A percentile compares a stretch with the other conserved stretches of the same genome.
Evolutionary conservation across 2,797 vertebrate genomes (phyloP).

Genomic region (Aselliscus stoliczkanus): DNA sequence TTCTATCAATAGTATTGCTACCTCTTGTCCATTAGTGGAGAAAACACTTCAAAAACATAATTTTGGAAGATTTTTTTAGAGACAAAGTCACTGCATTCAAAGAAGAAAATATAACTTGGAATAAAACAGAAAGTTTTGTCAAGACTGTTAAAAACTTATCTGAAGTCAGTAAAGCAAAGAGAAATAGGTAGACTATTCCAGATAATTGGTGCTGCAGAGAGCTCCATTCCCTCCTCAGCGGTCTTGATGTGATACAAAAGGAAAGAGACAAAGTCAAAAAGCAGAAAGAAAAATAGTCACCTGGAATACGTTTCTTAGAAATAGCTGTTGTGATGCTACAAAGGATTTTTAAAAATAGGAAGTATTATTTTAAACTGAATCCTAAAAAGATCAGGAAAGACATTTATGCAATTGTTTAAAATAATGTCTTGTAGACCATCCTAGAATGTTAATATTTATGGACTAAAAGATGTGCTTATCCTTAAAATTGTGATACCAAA

Average conservation of each 20-base stretch:
- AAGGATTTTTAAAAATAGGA: background rate
- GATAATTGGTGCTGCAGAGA: background rate
- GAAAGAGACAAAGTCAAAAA: background rate
- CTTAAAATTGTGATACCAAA: background rate
- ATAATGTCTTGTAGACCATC: background rate
- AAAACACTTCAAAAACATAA: background rate
- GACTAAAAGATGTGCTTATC: background rate
- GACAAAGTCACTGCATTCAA: background rate
- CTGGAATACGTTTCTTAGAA: conserved; percentile 2
- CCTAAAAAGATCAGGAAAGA: background rate
- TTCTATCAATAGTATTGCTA: background rate
- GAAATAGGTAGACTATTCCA: background rate
- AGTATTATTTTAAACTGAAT: conserved; percentile 7
- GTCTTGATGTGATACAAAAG: background rate
- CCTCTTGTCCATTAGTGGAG: background rate
- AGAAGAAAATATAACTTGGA: conserved; percentile 12
- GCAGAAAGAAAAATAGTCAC: background rate
- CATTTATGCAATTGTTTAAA: conserved; percentile 9
- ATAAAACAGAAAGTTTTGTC: background rate
- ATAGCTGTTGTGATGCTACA: background rate
- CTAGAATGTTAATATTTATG: conserved; percentile 10
- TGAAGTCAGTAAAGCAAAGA: background rate
- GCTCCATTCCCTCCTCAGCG: background rate
- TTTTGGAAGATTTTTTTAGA: background rate
- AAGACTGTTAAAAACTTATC: background rate